Evolutionary conservation across 2,888 invertebrate genomes (phyloP), one percentile per base, ranked within the genome.

Genomic region (Caenorhabditis zanzibari): DNA sequence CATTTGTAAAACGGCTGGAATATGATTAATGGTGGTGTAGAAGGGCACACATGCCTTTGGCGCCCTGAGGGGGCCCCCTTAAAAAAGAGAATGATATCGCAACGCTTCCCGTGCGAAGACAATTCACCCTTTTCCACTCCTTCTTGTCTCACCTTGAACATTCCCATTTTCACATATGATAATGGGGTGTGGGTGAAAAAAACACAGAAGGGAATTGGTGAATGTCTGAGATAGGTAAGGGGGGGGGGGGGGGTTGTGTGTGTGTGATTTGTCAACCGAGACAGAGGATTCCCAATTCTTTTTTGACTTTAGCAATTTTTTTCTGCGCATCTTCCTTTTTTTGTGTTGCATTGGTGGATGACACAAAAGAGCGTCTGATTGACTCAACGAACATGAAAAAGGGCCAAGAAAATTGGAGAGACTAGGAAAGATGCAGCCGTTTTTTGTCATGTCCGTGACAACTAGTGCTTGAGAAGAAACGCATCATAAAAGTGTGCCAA

Each of bases 281-380:
- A 76, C 66, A 41, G 41, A 44, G 26, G 24, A 61, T 61, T 38
- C 35, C 9, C 28, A 16, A 28, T 26, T n/a, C 47, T 49, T 49
- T 56, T 54, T 16, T 22, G 61, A 52, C 52, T 61, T 73, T 61
- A 56, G 54, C 61, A 61, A 14, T 49, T 72, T n/a, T n/a, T n/a
- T 61, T 38, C 35, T 64, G 22, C 38, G 38, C 38, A 38, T 38
- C 38, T 64, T 22, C 47, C n/a, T 49, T 26, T 59, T 44, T 14
- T 49, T 44, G 12, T 38, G 22, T 56, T 41, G 38, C 47, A 54
- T 38, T 38, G 35, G 44, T 47, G 19, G 32, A 58, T 32, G 73
- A 72, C 79, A 71, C 79, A 79, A 79, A 71, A 79, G 77, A 79
- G 71, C 24, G 63, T 79, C 71, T 79, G 79, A 79, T 79, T 79